Percentiles rank a stretch among this genome's conserved stretches.
Conservation (phyloP, 2,888 invertebrate genomes). For the Lasioglossum leucozonium region DNA sequence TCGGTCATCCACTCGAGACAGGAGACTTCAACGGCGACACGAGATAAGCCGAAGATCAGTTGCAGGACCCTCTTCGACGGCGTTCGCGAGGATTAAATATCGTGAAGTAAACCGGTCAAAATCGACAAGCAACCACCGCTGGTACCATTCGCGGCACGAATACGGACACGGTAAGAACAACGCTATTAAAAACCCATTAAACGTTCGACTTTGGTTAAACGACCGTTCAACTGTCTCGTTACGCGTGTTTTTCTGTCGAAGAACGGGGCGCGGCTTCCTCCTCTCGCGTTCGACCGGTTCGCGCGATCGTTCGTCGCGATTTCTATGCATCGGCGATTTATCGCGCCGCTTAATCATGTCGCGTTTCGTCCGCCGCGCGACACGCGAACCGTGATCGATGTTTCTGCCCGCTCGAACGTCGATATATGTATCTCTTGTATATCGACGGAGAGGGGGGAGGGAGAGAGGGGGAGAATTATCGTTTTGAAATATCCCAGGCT, state of each 20-base stretch:
- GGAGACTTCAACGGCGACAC: conserved; percentile 1
- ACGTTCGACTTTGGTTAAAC: conserved; percentile 39
- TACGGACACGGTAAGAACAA: neutral
- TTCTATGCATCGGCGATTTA: conserved; percentile 32
- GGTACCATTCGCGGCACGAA: neutral
- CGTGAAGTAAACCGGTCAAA: neutral
- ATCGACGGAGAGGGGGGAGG: neutral
- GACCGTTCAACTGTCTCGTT: conserved; percentile 39
- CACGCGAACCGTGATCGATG: conserved; percentile 17
- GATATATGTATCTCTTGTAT: neutral
- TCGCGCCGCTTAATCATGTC: conserved; percentile 24
- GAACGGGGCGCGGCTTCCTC: neutral
- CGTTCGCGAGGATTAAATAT: neutral
- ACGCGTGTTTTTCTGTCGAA: neutral
- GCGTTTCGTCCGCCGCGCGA: conserved; percentile 10
- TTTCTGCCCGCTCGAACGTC: conserved; percentile 3
- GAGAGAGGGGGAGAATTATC: neutral
- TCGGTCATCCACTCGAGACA: neutral
- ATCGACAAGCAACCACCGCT: neutral
- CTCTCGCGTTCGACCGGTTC: conserved; percentile 2
- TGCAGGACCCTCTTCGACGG: neutral
- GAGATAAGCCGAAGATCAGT: neutral
- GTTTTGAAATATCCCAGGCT: neutral
- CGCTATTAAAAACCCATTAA: conserved; percentile 48
- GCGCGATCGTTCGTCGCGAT: conserved; percentile 5